Evolutionary conservation across 1,140 invertebrate genomes (phyloP), one percentile per base, ranked within the genome.

Genomic region (Zaprionus kolodkinae): DNA sequence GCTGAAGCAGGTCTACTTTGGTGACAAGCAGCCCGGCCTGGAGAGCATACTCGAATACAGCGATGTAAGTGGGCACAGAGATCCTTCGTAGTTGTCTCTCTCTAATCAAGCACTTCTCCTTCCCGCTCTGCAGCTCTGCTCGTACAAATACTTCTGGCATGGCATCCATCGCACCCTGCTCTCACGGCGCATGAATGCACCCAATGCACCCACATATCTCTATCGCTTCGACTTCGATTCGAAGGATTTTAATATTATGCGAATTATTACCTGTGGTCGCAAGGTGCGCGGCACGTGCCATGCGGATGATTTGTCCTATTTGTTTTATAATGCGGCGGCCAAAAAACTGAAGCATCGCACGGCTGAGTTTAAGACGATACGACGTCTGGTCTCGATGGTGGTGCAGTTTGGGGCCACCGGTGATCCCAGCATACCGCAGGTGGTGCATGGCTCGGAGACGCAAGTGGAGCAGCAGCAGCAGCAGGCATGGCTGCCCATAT

Each of bases 291-390:
- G 91, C 67, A 93, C 94, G n/a, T 94, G 93, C 73, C 95, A 96
- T 82, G 94, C 93, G 0, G 95, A 96, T 73, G 95, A 96, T 78
- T 67, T 95, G 4, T 95, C 94, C 63, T 96, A 95, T 88, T 75
- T 96, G 43, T 96, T 96, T 80, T 93, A 93, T 76, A 94, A 93
- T 68, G 87, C 80, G 61, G 84, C 93, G 27, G 93, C 93, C 50
- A 84, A 91, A 35, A 93, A 93, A 68, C 77, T 92, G 57, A 91
- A 93, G 62, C 74, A 77, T 1, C 90, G 81, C 52, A 81, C 91
- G 9, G 86, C 78, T 25, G 92, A 91, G 66, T 93, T 93, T 30
- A 89, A 82, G 79, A 86, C 92, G 11, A 94, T 94, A 57, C 71
- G 73, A 11, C 87, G 90, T 3, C 57, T 92, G 69, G 79, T 91